These are phyloP conservation scores for Hemicentrotus pulcherrimus DNA, from an alignment of 35 echinoderm and acorn worm genomes.

Conservation along the genomic window DNA sequence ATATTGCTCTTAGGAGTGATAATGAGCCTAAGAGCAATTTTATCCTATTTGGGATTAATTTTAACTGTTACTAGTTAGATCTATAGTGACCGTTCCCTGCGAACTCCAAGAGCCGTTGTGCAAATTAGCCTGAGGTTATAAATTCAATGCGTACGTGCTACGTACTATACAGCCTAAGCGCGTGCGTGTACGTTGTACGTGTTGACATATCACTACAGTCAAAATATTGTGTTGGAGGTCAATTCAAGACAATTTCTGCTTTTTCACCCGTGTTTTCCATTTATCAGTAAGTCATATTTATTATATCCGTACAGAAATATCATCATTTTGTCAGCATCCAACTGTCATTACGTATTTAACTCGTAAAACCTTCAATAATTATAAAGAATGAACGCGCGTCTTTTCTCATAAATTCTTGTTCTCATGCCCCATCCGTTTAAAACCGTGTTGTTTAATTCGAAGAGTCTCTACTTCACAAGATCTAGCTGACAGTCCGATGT, in stretches of 20 bases:
- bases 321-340: not conserved
- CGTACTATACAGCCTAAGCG: no score
- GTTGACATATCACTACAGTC: not conserved
- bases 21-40: no score
- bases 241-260: not conserved
- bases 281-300: not conserved
- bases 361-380: not conserved
- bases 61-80: no score
- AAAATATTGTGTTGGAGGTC: not conserved
- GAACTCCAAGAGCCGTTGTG: no score
- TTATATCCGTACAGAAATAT: not conserved
- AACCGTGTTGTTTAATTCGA: not conserved
- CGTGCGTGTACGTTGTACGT: no score
- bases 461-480: no score
- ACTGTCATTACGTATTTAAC: not conserved
- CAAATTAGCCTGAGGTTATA: no score
- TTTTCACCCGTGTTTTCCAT: not conserved
- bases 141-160: no score
- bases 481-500: no score
- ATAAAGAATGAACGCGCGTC: not conserved
- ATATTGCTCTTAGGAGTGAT: no score
- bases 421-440: not conserved
- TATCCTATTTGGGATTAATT: no score
- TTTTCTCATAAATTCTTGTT: not conserved
- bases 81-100: no score